These are phyloP conservation scores for Chrysopa pallens DNA, from an alignment of 1,140 invertebrate genomes.

Conservation along the genomic window DNA sequence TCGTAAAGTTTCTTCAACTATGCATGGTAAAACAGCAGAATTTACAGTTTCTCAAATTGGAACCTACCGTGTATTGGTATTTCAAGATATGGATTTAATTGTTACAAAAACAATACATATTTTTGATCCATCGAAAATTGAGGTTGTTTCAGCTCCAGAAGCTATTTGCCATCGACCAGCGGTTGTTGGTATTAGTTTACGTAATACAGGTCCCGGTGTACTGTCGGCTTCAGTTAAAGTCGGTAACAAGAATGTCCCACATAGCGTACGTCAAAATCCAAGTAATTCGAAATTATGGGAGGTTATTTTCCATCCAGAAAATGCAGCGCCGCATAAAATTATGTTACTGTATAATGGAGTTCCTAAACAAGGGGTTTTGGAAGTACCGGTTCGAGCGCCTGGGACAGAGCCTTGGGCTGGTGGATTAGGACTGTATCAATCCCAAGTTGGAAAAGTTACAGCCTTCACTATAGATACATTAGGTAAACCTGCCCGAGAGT, in stretches of 20 bases:
- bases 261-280: constrained; percentile 49
- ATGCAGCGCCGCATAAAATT: constrained; percentile 65
- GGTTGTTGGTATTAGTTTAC: constrained; percentile 37
- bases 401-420: constrained; percentile 29
- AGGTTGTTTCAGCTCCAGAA: constrained; percentile 29
- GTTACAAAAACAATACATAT: constrained; percentile 51
- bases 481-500: constrained; percentile 67
- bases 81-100: constrained; percentile 18
- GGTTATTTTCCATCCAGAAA: constrained; percentile 69
- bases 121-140: constrained; percentile 68
- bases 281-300: constrained; percentile 52
- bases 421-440: constrained; percentile 59
- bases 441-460: constrained; percentile 56
- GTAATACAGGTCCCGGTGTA: constrained; percentile 65
- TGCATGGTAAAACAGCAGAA: constrained; percentile 18
- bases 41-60: constrained; percentile 18
- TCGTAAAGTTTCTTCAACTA: constrained; percentile 18
- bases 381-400: constrained; percentile 44
- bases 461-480: constrained; percentile 80
- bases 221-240: constrained; percentile 60
- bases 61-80: constrained; percentile 17
- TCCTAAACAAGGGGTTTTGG: constrained; percentile 25
- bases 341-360: constrained; percentile 60
- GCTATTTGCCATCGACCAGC: constrained; percentile 69
- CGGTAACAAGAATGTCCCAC: constrained; percentile 60